A percentile compares a stretch with the other conserved stretches of the same genome.
Evolutionary conservation across 2,888 invertebrate species (phyloP).

Genomic region (Helleia helle): DNA sequence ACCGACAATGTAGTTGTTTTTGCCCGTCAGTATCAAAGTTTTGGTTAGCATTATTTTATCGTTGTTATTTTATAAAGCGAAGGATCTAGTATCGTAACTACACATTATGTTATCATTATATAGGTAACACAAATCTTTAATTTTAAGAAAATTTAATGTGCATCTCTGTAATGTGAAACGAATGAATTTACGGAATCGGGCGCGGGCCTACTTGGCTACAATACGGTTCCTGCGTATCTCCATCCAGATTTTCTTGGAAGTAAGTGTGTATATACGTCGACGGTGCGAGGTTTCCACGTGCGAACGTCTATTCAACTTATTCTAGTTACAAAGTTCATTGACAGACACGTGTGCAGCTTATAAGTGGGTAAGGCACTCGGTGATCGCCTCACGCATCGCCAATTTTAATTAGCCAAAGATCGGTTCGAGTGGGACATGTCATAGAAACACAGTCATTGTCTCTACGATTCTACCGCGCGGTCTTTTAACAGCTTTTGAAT

Average conservation of each 20-base stretch:
- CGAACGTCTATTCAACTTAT: constrained; percentile 35
- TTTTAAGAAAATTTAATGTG: constrained; percentile 4
- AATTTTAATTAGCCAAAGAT: constrained; percentile 69
- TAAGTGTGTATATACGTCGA: neutral
- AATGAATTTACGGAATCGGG: too few species aligned
- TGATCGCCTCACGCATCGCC: constrained; percentile 64
- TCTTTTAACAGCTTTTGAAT: constrained; percentile 42
- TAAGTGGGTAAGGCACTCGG: constrained; percentile 56
- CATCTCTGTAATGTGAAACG: neutral
- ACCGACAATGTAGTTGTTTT: constrained; percentile 80
- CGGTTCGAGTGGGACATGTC: constrained; percentile 48
- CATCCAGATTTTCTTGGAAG: neutral
- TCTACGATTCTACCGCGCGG: constrained; percentile 44
- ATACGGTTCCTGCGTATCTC: neutral
- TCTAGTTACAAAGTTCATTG: constrained; percentile 65
- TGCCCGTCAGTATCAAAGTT: constrained; percentile 73
- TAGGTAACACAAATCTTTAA: neutral
- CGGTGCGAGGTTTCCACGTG: constrained; percentile 30
- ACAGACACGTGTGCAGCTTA: constrained; percentile 69
- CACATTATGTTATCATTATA: neutral
- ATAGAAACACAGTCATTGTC: constrained; percentile 35
- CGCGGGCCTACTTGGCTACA: too few species aligned
- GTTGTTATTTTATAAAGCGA: constrained; percentile 7
- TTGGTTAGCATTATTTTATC: neutral
- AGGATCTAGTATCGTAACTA: constrained; percentile 44